Evolutionary conservation across 2,113 vertebrate genomes (phyloP).

Genomic region (Alethe diademata): DNA sequence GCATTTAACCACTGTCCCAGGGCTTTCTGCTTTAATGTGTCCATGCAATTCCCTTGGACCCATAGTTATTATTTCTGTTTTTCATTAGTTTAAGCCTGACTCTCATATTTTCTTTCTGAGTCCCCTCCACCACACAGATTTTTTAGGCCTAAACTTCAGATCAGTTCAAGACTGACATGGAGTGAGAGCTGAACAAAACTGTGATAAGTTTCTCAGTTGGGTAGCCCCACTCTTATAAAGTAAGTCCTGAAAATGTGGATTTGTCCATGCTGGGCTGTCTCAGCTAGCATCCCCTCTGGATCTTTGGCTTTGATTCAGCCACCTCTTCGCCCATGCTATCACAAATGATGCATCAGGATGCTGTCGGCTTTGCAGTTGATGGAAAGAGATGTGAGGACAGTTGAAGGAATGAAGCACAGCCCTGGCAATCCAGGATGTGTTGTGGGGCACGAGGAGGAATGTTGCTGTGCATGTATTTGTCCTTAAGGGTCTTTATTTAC

Average conservation of each 20-base stretch:
- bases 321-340: neutral
- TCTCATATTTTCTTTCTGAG: neutral
- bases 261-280: neutral
- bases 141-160: neutral
- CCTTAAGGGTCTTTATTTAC: neutral
- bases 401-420: neutral
- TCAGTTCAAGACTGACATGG: neutral
- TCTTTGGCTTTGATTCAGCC: neutral
- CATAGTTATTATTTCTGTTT: neutral
- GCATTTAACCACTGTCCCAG: neutral
- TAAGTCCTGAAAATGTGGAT: neutral
- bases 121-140: neutral
- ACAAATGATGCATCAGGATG: neutral
- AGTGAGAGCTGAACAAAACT: neutral
- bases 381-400: neutral
- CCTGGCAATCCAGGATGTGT: neutral
- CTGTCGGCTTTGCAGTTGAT: accelerated
- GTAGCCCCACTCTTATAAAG: neutral
- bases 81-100: neutral
- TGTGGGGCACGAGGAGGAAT: neutral
- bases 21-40: neutral
- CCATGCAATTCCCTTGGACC: neutral
- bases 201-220: neutral
- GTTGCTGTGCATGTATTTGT: neutral
- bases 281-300: neutral